phyloP scores from a whole-genome alignment of 1,140 invertebrate genomes.

The Drosophila pallidifrons region DNA sequence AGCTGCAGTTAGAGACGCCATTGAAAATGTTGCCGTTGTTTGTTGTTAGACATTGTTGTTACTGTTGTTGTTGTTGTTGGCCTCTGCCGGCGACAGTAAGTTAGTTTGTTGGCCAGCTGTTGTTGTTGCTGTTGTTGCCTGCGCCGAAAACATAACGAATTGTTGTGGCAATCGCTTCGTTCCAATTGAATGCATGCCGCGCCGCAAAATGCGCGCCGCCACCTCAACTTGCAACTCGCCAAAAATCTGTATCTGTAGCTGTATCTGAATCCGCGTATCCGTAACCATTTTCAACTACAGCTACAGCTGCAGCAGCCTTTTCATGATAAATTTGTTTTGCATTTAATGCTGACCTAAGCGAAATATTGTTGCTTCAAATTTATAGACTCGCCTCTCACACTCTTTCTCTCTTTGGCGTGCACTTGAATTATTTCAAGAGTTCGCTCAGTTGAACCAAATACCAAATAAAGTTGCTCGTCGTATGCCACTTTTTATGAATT shows the following conservation, averaged over 20 bases:
- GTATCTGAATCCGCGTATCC: constrained; percentile 34
- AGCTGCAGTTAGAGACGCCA: constrained; percentile 73
- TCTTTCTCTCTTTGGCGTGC: background rate
- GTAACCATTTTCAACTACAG: background rate
- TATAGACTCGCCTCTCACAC: constrained; percentile 26
- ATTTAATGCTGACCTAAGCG: constrained; percentile 53
- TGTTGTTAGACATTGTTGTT: constrained; percentile 33
- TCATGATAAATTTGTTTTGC: constrained; percentile 58
- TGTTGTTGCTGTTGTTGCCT: constrained; percentile 39
- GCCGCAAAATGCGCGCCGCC: constrained; percentile 56
- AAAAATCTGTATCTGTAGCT: constrained; percentile 38
- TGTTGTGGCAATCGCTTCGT: constrained; percentile 82
- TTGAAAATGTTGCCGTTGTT: constrained; percentile 64
- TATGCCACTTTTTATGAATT: too few relatives aligned
- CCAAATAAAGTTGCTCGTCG: background rate
- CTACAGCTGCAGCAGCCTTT: constrained; percentile 37
- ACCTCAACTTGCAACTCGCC: constrained; percentile 39
- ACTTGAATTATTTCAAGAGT: constrained; percentile 28
- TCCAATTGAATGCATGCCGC: constrained; percentile 81
- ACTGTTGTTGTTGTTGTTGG: constrained; percentile 21
- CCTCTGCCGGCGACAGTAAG: constrained; percentile 59
- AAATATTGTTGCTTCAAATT: constrained; percentile 49
- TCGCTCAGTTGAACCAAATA: background rate
- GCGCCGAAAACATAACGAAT: constrained; percentile 82
- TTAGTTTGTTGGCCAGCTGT: constrained; percentile 69